Base-by-base conservation (phyloP, 1,140 invertebrate genomes). In the Phortica variegata region DNA sequence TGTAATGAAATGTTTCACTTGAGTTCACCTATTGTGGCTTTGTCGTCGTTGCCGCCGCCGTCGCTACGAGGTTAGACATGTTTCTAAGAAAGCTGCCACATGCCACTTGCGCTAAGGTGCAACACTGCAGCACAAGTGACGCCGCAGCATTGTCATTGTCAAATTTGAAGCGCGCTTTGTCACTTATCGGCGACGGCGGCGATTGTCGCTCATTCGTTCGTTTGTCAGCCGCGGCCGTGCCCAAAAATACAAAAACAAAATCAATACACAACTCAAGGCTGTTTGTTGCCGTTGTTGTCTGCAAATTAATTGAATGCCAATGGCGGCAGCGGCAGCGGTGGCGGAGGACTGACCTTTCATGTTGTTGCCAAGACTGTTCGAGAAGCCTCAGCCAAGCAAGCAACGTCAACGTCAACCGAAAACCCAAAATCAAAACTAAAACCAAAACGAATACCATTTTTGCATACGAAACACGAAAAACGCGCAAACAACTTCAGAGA, bases 381-480 rank as follows among this genome's bases (percentile, higher is more conserved):
- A 6, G 10, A 26, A 26, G 23, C 5, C 10, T 26, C 10, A 5
- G 10, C 23, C 5, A 26, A 26, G 10, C 10, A 26, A 26, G 31
- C 41, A 47, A 16, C 10, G 15, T 18, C 19, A 32, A 34, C 13
- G 32, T 33, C 16, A 10, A 33, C 16, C 29, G 18, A 26, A 6
- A 26, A 7, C 31, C 38, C 16, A 15, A 12, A 45, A 19, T 17
- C 16, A 17, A 19, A 15, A 32, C 33, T n/a, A 13, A 48, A 19
- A 43, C 13, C 23, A 19, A 32, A 33, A 54, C 45, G 38, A 54
- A 58, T 60, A 70, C 66, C 60, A 70, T 66, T 70, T 70, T 70
- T 70, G 66, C 66, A 70, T 70, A 70, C 66, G 50, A 69, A 69
- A 70, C 65, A 54, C 43, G 37, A 47, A n/a, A n/a, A n/a, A n/a